Percentiles rank a stretch among this genome's conserved stretches.
phyloP scores from a whole-genome alignment of 1,140 invertebrate genomes.

The Idris sp. region DNA sequence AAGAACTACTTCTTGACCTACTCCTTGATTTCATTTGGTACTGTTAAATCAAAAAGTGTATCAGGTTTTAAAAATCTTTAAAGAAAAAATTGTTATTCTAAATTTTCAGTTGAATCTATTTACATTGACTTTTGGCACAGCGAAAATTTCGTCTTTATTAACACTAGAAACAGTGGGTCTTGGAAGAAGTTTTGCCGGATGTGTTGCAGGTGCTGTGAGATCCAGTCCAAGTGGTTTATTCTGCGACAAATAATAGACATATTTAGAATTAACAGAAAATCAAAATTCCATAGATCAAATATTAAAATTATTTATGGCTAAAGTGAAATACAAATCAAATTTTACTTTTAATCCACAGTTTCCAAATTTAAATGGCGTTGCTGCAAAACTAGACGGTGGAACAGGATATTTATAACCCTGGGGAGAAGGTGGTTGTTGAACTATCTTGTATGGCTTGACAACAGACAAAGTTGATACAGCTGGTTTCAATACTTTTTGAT shows the following conservation, averaged over 20 bases:
- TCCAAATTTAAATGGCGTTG: slow-evolving; percentile 73
- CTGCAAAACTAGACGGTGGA: slow-evolving; percentile 72
- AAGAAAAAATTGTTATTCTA: too few species aligned
- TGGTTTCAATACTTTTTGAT: slow-evolving; percentile 64
- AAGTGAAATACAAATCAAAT: too few species aligned
- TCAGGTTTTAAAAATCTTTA: not conserved
- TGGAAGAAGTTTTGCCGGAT: slow-evolving; percentile 73
- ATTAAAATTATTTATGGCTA: too few species aligned
- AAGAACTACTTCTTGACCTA: slow-evolving; percentile 78
- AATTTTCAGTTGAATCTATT: too few species aligned
- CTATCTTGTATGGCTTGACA: slow-evolving; percentile 68
- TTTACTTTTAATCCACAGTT: slow-evolving; percentile 70
- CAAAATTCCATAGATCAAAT: too few species aligned
- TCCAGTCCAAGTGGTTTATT: slow-evolving; percentile 70
- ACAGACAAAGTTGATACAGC: slow-evolving; percentile 57
- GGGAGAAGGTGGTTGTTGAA: slow-evolving; percentile 61
- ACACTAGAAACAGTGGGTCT: slow-evolving; percentile 57
- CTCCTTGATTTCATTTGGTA: slow-evolving; percentile 77
- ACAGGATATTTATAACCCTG: slow-evolving; percentile 77
- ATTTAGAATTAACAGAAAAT: too few species aligned
- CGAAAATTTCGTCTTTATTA: slow-evolving; percentile 78
- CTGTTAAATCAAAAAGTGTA: slow-evolving; percentile 52
- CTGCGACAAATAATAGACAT: slow-evolving; percentile 65
- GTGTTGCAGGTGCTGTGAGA: slow-evolving; percentile 69
- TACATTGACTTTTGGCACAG: slow-evolving; percentile 77